Conservation (phyloP, 2,797 vertebrate species). For the Amazonetta brasiliensis region DNA sequence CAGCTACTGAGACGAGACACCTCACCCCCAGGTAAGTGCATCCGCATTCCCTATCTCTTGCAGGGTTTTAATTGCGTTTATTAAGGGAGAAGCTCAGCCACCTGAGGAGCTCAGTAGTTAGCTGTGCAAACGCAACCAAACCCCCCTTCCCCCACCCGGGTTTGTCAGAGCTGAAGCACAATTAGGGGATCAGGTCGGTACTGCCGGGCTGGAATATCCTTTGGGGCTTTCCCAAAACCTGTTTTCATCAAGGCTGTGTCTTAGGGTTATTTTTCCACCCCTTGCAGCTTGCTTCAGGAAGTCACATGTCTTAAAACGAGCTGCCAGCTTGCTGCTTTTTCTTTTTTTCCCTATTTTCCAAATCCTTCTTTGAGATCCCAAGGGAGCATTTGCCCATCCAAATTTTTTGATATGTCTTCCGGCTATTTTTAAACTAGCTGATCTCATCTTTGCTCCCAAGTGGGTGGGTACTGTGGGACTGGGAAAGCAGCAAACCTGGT, state of each 20-base stretch:
- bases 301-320: accelerated
- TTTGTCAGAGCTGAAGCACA: neutral
- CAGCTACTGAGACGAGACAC: neutral
- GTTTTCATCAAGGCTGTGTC: neutral
- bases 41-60: accelerated
- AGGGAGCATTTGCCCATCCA: accelerated
- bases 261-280: accelerated
- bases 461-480: neutral
- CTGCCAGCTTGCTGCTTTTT: accelerated
- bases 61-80: accelerated
- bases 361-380: neutral
- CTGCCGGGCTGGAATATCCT: neutral
- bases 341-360: accelerated
- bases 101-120: neutral
- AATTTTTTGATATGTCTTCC: neutral
- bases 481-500: neutral
- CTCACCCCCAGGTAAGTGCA: neutral
- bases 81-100: neutral
- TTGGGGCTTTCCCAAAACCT: neutral
- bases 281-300: accelerated
- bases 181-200: neutral
- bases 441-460: neutral
- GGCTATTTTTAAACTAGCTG: neutral
- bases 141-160: neutral
- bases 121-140: neutral